phyloP scores from a whole-genome alignment of 2,888 invertebrate species.

The Hybos culiciformis region DNA sequence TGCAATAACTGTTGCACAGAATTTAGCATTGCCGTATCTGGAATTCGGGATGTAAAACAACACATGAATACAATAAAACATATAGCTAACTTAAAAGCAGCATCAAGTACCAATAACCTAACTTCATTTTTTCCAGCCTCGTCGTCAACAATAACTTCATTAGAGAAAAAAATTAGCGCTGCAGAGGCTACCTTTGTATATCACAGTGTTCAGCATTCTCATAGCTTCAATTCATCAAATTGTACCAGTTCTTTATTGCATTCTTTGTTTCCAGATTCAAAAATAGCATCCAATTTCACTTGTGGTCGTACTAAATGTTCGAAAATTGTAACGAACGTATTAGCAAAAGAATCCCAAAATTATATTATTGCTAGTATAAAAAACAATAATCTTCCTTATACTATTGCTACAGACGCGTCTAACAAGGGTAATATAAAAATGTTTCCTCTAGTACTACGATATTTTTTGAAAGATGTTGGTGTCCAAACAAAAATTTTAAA shows the following conservation, averaged over 20 bases:
- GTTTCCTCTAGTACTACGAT: conserved; percentile 1
- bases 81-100: no score
- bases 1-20: no score
- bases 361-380: background rate
- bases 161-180: background rate
- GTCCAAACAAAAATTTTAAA: conserved; percentile 1
- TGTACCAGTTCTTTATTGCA: conserved; percentile 2
- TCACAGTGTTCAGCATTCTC: background rate
- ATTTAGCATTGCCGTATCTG: no score
- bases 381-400: background rate
- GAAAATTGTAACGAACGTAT: background rate
- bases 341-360: background rate
- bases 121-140: no score
- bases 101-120: no score
- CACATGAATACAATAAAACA: no score
- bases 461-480: conserved; percentile 1
- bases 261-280: conserved; percentile 2
- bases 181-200: conserved; percentile 2
- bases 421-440: conserved; percentile 3
- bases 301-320: conserved; percentile 2
- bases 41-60: no score
- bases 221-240: conserved; percentile 1
- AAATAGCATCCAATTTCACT: conserved; percentile 3
- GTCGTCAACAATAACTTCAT: background rate
- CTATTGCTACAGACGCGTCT: conserved; percentile 1